Percentiles rank a stretch among this genome's conserved stretches.
Conservation (phyloP, 2,888 invertebrate genomes). For the Lasioglossum zephyrum region DNA sequence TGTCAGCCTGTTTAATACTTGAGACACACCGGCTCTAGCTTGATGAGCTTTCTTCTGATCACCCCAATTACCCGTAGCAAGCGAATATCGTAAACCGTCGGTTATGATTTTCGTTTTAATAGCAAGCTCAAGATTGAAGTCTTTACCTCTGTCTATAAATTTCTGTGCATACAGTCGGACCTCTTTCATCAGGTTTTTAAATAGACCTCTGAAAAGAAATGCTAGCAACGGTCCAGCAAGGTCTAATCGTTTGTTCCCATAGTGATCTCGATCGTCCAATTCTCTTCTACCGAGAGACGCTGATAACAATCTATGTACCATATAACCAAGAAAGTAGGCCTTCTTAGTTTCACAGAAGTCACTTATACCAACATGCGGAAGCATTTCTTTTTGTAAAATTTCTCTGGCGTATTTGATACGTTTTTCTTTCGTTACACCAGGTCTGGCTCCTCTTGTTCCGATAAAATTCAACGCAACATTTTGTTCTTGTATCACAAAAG, state of each 20-base stretch:
- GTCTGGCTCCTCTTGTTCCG: conserved; percentile 97
- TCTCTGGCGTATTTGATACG: conserved; percentile 99
- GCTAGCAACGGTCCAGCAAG: conserved; percentile 98
- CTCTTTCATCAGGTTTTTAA: conserved; percentile 98
- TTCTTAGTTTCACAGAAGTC: conserved; percentile 99
- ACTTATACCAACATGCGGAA: conserved; percentile 99
- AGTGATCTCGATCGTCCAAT: conserved; percentile 99
- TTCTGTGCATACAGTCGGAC: conserved; percentile 99
- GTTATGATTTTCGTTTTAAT: conserved; percentile 99
- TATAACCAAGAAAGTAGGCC: conserved; percentile 99
- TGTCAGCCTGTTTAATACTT: conserved; percentile 98
- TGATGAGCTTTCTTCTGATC: conserved; percentile 99
- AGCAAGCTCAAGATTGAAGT: conserved; percentile 98
- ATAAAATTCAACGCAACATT: conserved; percentile 99
- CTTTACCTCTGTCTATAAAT: conserved; percentile 99
- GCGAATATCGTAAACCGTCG: conserved; percentile 98
- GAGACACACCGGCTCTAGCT: conserved; percentile 97
- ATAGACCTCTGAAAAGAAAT: conserved; percentile 97
- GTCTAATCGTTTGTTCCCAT: conserved; percentile 99
- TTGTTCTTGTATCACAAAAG: conserved; percentile 99
- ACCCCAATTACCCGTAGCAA: conserved; percentile 99
- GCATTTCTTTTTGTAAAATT: conserved; percentile 99
- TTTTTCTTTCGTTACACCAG: conserved; percentile 99
- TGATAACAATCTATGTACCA: conserved; percentile 98
- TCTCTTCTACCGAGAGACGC: conserved; percentile 98